Evolutionary conservation across 2,888 invertebrate species (phyloP).

Genomic region (Norana najaformis): DNA sequence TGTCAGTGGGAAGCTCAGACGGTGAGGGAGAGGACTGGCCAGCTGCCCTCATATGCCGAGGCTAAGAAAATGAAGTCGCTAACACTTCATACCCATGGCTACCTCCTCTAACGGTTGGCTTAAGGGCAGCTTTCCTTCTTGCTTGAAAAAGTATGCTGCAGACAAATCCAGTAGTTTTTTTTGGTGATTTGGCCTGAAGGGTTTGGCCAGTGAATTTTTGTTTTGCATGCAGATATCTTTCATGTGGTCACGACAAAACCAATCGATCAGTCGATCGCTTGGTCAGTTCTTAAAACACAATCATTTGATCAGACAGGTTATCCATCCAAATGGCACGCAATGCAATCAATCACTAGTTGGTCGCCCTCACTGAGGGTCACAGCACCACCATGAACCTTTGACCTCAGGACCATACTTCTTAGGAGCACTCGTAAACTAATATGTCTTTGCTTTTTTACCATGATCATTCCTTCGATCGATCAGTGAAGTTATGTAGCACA

Average conservation of each 20-base stretch:
- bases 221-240: background rate
- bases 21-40: too few species aligned
- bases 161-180: too few species aligned
- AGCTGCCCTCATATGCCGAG: too few species aligned
- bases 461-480: background rate
- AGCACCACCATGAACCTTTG: background rate
- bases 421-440: background rate
- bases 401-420: background rate
- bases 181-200: slow-evolving; percentile 13
- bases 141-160: background rate
- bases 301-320: background rate
- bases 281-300: background rate
- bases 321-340: background rate
- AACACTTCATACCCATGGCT: too few species aligned
- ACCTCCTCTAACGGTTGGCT: too few species aligned
- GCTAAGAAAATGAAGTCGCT: too few species aligned
- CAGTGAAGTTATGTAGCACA: background rate
- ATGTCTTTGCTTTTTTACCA: background rate
- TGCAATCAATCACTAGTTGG: background rate
- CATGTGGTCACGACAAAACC: background rate
- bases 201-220: background rate
- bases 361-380: too few species aligned
- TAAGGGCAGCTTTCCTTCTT: too few species aligned
- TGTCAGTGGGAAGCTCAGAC: too few species aligned
- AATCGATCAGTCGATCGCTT: background rate